These are phyloP conservation scores for Lateolabrax maculatus DNA, from an alignment of 2,797 vertebrate species.

Conservation along the genomic window DNA sequence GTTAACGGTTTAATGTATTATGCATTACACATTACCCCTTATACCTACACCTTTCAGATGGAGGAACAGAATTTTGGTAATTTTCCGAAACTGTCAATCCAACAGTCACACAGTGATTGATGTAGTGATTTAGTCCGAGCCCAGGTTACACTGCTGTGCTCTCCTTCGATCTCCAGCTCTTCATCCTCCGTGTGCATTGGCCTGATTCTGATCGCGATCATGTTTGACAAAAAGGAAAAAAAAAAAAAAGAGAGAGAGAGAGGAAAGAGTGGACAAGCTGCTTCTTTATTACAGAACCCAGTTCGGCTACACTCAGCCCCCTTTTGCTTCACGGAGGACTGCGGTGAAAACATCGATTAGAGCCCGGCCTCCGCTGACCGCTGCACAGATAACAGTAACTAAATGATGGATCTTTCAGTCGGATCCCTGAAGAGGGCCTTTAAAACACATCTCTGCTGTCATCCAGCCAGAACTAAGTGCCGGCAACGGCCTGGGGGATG, in stretches of 20 bases:
- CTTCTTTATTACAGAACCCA: conserved; percentile 8
- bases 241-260: conserved; percentile 21
- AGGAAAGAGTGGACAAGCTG: conserved; percentile 14
- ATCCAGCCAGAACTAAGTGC: conserved; percentile 34
- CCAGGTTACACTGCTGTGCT: background rate
- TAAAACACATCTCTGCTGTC: conserved; percentile 54
- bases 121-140: background rate
- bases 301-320: background rate
- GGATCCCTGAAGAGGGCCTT: conserved; percentile 32
- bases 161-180: background rate
- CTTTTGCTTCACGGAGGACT: background rate
- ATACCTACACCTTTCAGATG: no score
- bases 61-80: no score
- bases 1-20: no score
- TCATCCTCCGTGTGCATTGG: background rate
- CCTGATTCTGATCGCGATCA: conserved; percentile 28
- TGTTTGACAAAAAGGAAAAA: conserved; percentile 32
- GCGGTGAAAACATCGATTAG: conserved; percentile 53
- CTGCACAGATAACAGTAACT: conserved; percentile 52
- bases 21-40: no score
- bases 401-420: conserved; percentile 56
- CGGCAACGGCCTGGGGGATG: conserved; percentile 35
- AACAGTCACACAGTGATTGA: no score
- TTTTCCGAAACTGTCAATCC: no score
- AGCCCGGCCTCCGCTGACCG: conserved; percentile 45